A percentile compares a stretch with the other conserved stretches of the same genome.
Conservation (phyloP, 2,888 invertebrate species). For the Geotrupes spiniger region DNA sequence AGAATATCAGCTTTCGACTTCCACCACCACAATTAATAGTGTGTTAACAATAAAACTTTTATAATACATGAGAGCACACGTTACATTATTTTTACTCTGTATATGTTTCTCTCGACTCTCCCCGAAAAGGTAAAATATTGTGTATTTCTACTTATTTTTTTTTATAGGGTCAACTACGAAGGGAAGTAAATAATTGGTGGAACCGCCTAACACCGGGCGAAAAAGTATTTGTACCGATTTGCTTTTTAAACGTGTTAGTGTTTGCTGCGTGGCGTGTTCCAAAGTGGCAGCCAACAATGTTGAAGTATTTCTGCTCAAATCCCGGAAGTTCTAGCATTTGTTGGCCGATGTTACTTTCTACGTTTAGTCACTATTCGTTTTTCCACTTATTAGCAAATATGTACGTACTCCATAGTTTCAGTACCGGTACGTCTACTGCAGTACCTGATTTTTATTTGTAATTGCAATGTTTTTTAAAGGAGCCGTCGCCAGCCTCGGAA, state of each 20-base stretch:
- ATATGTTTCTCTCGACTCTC: too few species aligned
- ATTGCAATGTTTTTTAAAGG: conserved; percentile 47
- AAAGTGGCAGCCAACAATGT: conserved; percentile 67
- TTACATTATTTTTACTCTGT: too few species aligned
- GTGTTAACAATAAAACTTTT: too few species aligned
- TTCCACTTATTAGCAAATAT: conserved; percentile 91
- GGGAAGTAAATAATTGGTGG: conserved; percentile 65
- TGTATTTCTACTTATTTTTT: too few species aligned
- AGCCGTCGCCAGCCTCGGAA: conserved; percentile 73
- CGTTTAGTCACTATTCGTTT: conserved; percentile 88
- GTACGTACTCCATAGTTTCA: conserved; percentile 91
- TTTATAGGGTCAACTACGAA: conserved; percentile 43
- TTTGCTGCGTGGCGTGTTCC: conserved; percentile 82
- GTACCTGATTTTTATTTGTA: neutral
- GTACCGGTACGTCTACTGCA: conserved; percentile 53
- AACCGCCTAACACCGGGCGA: conserved; percentile 68
- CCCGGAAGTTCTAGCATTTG: conserved; percentile 74
- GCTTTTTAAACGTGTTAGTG: conserved; percentile 73
- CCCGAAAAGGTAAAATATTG: too few species aligned
- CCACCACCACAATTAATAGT: too few species aligned
- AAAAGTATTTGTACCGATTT: conserved; percentile 76
- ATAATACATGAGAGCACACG: too few species aligned
- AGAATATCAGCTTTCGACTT: too few species aligned
- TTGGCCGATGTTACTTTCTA: conserved; percentile 89
- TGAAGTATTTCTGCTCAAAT: conserved; percentile 81